Evolutionary conservation across 2,888 invertebrate genomes (phyloP).

Genomic region (Nezara viridula): DNA sequence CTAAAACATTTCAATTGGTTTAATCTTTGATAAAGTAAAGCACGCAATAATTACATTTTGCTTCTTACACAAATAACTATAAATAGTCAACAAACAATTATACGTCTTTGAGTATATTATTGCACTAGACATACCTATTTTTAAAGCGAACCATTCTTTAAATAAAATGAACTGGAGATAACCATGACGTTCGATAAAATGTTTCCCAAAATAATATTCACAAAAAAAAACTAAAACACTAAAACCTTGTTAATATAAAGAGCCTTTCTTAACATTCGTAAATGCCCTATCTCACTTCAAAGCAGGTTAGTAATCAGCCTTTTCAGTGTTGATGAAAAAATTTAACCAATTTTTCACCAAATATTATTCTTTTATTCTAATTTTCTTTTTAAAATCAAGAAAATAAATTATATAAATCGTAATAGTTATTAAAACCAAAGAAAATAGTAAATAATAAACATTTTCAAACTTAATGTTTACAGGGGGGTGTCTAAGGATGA

Average conservation of each 20-base stretch:
- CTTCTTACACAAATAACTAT: conserved; percentile 51
- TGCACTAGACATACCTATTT: conserved; percentile 61
- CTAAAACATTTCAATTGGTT: conserved; percentile 59
- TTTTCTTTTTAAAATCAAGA: not conserved
- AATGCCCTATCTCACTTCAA: conserved; percentile 47
- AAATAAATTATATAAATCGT: not conserved
- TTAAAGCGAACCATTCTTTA: conserved; percentile 63
- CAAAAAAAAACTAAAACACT: conserved; percentile 8
- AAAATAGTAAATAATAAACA: not conserved
- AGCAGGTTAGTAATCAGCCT: conserved; percentile 56
- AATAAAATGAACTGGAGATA: not conserved
- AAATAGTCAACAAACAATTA: conserved; percentile 59
- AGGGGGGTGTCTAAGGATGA: not conserved
- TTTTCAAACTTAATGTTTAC: not conserved
- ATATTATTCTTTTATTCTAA: not conserved
- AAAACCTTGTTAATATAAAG: not conserved
- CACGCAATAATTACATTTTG: conserved; percentile 2
- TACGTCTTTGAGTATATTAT: conserved; percentile 57
- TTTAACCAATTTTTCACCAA: not conserved
- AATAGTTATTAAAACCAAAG: not conserved
- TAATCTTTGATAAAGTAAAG: not conserved
- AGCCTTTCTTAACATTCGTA: conserved; percentile 57
- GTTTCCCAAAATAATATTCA: not conserved
- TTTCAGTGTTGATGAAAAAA: conserved; percentile 49
- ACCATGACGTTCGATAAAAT: conserved; percentile 29